These are phyloP conservation scores for Uropetala carovei DNA, from an alignment of 2,888 invertebrate species.

Conservation along the genomic window DNA sequence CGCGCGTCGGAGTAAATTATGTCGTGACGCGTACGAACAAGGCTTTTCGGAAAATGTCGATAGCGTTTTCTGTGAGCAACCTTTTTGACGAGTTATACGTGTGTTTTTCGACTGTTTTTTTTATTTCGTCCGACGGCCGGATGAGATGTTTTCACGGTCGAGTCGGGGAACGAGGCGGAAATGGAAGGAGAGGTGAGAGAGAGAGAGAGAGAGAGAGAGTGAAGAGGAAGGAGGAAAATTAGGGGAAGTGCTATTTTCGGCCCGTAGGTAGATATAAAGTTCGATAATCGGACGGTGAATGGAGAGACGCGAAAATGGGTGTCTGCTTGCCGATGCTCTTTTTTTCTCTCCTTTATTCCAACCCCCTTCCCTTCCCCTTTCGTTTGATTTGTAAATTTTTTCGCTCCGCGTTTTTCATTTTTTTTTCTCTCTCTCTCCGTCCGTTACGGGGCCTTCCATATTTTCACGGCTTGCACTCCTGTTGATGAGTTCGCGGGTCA, in stretches of 20 bases:
- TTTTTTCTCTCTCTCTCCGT: not conserved
- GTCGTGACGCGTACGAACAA: not conserved
- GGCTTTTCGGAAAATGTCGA: not conserved
- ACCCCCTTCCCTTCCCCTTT: not conserved
- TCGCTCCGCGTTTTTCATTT: constrained; percentile 1
- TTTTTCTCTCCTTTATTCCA: not conserved
- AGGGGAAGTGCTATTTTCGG: not conserved
- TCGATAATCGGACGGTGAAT: constrained; percentile 27
- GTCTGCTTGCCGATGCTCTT: not conserved
- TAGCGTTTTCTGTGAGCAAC: not conserved
- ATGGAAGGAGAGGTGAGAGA: not conserved
- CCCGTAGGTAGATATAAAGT: not conserved
- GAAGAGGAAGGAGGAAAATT: not conserved
- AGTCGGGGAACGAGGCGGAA: not conserved
- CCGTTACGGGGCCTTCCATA: not conserved
- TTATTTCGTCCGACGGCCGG: not conserved
- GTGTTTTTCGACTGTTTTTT: not conserved
- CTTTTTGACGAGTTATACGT: not conserved
- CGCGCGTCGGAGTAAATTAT: not conserved
- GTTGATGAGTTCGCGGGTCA: constrained; percentile 52
- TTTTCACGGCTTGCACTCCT: constrained; percentile 35
- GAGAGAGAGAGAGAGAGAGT: not conserved
- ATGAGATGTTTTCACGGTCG: not conserved
- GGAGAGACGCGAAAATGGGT: constrained; percentile 29
- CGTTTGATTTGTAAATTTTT: constrained; percentile 5